Base-by-base conservation (phyloP, 2,888 invertebrate species). In the Teleogryllus oceanicus region DNA sequence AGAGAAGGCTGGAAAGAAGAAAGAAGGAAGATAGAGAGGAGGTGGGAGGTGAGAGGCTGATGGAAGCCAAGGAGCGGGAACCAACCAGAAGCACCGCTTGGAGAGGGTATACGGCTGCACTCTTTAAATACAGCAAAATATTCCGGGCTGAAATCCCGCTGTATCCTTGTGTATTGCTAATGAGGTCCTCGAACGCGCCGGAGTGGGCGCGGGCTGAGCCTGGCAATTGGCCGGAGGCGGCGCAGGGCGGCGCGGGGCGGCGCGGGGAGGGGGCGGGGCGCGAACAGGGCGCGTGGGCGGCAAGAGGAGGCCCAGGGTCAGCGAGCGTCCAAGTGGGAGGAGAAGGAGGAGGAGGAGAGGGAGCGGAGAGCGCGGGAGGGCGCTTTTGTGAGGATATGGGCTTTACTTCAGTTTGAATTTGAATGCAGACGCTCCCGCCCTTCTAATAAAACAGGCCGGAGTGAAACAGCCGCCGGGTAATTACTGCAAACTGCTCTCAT, bases 91-190 rank as follows among this genome's bases (percentile, higher is more conserved):
- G 62, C 13, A n/a, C 62, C n/a, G 62, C n/a, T 1, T 62, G 16
- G 62, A 62, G 62, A 18, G 62, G n/a, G 16, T 62, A 62, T 13
- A 62, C 62, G 11, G n/a, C 62, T 62, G 62, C n/a, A 62, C 16
- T 62, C 77, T 49, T 20, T n/a, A 77, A 77, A 49, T 18, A 50
- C 49, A 37, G 20, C 49, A 13, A 77, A 77, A 77, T 50, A n/a
- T 49, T 12, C 49, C 49, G n/a, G 37, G 49, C 49, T 77, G 50
- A n/a, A n/a, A 77, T 49, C 50, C 50, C 50, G 21, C 20, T 78
- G 49, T 75, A 49, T 78, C 78, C 77, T 79, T 76, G 76, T 80
- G 78, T 78, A 79, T 79, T 81, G 81, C 81, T 81, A 81, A 81
- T 78, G 81, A 81, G 75, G 81, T 75, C 75, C 81, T 75, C 37